Evolutionary conservation across 2,113 vertebrate species (phyloP).

Genomic region (Nesoenas mayeri): DNA sequence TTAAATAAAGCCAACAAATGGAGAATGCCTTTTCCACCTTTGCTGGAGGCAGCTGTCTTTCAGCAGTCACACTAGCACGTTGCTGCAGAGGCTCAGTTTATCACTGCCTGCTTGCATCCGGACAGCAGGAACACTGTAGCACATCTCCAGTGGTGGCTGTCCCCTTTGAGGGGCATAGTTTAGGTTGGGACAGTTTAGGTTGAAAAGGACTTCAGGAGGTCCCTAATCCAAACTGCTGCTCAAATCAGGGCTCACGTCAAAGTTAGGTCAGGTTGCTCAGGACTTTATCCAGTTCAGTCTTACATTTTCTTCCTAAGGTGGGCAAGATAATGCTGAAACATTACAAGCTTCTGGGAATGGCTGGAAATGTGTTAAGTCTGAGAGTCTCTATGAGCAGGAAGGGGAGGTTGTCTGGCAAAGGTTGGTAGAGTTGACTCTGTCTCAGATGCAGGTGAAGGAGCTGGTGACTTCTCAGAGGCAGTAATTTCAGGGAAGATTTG

Average conservation of each 20-base stretch:
- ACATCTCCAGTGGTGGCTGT: neutral
- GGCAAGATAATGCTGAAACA: neutral
- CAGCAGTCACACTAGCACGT: neutral
- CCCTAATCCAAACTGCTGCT: neutral
- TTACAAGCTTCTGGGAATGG: neutral
- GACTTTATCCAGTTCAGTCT: neutral
- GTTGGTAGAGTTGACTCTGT: neutral
- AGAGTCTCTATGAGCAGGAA: neutral
- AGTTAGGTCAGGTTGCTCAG: neutral
- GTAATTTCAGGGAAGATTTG: neutral
- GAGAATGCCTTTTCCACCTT: conserved; percentile 23
- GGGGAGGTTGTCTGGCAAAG: neutral
- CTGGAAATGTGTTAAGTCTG: neutral
- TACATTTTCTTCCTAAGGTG: neutral
- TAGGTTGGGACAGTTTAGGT: neutral
- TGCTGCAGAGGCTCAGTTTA: neutral
- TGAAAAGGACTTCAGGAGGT: neutral
- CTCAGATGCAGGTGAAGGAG: neutral
- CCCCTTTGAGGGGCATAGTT: neutral
- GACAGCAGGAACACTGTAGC: neutral
- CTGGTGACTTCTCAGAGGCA: neutral
- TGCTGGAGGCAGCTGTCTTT: conserved; percentile 24
- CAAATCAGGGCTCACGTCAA: neutral
- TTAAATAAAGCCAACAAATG: conserved; percentile 23
- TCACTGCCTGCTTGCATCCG: neutral